These are phyloP conservation scores for Lerema accius DNA, from an alignment of 1,140 invertebrate genomes.

Conservation along the genomic window DNA sequence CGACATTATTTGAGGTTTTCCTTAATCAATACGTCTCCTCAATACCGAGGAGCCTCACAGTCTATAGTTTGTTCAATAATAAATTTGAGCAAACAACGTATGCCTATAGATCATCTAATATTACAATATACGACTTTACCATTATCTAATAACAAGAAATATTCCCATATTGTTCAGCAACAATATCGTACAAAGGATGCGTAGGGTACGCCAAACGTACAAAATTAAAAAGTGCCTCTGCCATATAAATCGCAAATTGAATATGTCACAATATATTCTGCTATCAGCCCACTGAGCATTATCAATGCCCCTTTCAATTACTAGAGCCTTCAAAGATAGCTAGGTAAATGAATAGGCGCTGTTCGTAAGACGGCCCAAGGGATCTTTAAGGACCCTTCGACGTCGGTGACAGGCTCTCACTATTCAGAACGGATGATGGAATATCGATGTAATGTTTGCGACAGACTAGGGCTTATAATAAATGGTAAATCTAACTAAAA, in stretches of 20 bases:
- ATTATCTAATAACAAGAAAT: too few species aligned
- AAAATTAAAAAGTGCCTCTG: constrained; percentile 24
- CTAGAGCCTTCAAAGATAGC: constrained; percentile 43
- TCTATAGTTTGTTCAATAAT: too few species aligned
- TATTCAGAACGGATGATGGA: constrained; percentile 46
- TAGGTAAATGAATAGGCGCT: constrained; percentile 55
- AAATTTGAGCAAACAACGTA: too few species aligned
- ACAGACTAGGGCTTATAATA: too few species aligned
- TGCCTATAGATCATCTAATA: too few species aligned
- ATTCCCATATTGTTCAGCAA: too few species aligned
- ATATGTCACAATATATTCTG: constrained; percentile 42
- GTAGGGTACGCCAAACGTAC: not conserved
- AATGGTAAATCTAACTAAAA: too few species aligned
- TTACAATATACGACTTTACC: too few species aligned
- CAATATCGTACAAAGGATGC: too few species aligned
- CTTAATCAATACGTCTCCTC: too few species aligned
- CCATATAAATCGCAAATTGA: constrained; percentile 33
- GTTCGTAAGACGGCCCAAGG: constrained; percentile 43
- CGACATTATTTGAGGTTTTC: too few species aligned
- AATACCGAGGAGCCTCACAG: too few species aligned
- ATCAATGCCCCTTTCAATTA: constrained; percentile 52
- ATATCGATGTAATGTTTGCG: constrained; percentile 38
- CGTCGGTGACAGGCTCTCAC: constrained; percentile 36
- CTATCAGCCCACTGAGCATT: constrained; percentile 49
- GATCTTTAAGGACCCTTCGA: constrained; percentile 44